Conservation (phyloP, 2,113 vertebrate species). For the Cyphotilapia sp. region DNA sequence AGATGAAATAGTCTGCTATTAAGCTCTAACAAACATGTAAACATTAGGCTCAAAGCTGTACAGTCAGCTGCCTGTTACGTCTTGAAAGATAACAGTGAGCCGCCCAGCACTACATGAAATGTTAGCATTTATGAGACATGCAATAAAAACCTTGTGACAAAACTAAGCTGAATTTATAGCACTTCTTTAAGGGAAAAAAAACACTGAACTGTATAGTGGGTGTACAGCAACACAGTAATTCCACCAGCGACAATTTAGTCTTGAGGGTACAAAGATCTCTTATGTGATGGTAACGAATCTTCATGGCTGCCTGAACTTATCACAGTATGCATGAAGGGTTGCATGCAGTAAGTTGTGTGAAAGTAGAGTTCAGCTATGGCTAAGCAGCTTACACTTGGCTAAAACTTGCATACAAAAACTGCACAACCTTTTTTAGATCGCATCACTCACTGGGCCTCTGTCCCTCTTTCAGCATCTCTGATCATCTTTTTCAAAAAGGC, state of each 20-base stretch:
- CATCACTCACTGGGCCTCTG: background rate
- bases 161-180: background rate
- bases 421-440: background rate
- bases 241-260: background rate
- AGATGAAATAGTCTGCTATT: background rate
- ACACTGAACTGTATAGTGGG: background rate
- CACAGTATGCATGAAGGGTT: background rate
- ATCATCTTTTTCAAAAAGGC: conserved; percentile 14
- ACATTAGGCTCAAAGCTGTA: background rate
- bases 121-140: background rate
- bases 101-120: background rate
- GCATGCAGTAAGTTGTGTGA: background rate
- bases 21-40: background rate
- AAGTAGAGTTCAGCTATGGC: background rate
- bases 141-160: background rate
- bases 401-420: conserved; percentile 11
- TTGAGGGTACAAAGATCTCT: conserved; percentile 18
- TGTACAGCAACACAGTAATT: background rate
- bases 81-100: background rate
- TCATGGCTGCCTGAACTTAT: conserved; percentile 31
- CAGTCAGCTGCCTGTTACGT: background rate
- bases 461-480: background rate
- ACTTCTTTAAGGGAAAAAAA: background rate
- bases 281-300: conserved; percentile 16
- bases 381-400: conserved; percentile 11